Evolutionary conservation across 2,888 invertebrate species (phyloP), one percentile per base, ranked within the genome.

Genomic region (Lypha dubia): DNA sequence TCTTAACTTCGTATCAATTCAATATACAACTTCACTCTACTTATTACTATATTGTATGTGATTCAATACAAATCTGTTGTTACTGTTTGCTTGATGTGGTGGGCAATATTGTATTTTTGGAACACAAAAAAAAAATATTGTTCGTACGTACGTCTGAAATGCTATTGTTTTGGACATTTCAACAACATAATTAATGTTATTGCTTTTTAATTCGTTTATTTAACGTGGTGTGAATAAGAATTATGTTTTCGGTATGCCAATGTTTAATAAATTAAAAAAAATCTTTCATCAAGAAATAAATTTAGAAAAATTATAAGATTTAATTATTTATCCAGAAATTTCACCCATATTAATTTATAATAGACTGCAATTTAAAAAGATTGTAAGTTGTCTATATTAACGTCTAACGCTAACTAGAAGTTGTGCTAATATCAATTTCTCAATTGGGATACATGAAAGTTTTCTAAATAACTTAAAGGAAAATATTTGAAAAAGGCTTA

Each of bases 161-260:
- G 80, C 80, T 80, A 85, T 86, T 84, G 87, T 88, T 87, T 88
- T 87, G 86, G 87, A 85, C 88, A 88, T 88, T 87, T 87, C 87
- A 89, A 90, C 89, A 89, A 88, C 88, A 89, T 91, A 92, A 92
- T 92, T 92, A 90, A 91, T 91, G 90, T 89, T 91, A 92, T 91
- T 91, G 91, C 90, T 88, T 92, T 91, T 91, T 91, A 91, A 91
- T 91, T 91, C 91, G 91, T 88, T 89, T 60, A 87, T 82, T 84
- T 83, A 80, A 86, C 89, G 89, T 89, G 90, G 77, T 80, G 79
- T 65, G 89, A 88, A 88, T 90, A 82, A 76, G 58, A 86, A 86
- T 76, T 83, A 83, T 79, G 53, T 73, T 70, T 22, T 49, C 15
- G 60, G 53, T 46, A 65, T 41, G 24, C 46, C 22, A 35, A 15